Evolutionary conservation across 2,888 invertebrate genomes (phyloP).

Genomic region (Gymnosoma rotundatum): DNA sequence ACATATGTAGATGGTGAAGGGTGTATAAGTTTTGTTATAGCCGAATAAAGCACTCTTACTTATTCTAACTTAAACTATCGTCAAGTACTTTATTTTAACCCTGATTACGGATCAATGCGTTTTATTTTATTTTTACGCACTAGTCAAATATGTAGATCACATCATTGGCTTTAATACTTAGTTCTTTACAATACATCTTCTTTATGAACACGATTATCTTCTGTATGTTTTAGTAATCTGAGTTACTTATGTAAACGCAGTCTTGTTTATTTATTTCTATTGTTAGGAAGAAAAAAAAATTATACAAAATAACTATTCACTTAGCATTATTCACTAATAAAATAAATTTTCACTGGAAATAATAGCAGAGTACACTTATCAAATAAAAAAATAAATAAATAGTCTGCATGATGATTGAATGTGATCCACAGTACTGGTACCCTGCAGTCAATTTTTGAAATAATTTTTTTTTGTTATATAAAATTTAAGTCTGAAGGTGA

Average conservation of each 20-base stretch:
- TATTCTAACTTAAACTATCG: no score
- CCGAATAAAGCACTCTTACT: no score
- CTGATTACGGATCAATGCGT: no score
- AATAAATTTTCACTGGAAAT: constrained; percentile 24
- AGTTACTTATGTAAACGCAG: constrained; percentile 11
- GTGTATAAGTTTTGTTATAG: no score
- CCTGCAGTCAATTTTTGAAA: background rate
- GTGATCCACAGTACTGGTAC: background rate
- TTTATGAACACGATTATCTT: background rate
- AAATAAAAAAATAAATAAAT: background rate
- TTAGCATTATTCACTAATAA: constrained; percentile 34
- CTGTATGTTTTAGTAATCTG: background rate
- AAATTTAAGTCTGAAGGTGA: no score
- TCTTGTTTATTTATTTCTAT: constrained; percentile 44
- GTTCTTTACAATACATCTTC: background rate
- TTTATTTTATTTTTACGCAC: no score
- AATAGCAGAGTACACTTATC: background rate
- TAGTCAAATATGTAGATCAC: no score
- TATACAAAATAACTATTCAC: constrained; percentile 25
- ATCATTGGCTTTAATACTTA: no score
- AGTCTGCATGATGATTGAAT: background rate
- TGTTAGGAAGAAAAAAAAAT: constrained; percentile 17
- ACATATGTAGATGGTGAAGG: no score
- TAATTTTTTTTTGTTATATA: no score
- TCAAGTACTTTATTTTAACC: no score